Base-by-base conservation (phyloP, 2,797 vertebrate genomes). In the Syngnathus acus region DNA sequence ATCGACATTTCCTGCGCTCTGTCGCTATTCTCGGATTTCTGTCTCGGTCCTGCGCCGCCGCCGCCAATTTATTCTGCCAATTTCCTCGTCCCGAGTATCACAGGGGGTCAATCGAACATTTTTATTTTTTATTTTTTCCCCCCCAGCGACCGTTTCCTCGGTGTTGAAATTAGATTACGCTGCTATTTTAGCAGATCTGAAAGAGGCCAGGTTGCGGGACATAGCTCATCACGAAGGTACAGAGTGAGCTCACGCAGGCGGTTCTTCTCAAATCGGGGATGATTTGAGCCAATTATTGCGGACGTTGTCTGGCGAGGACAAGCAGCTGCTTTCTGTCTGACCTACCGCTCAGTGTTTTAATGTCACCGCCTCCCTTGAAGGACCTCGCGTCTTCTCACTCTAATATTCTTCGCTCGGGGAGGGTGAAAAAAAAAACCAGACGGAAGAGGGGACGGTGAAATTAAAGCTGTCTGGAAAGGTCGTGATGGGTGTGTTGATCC, bases 1-100 rank as follows among this genome's bases (percentile, higher is more conserved):
- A 83, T 83, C 85, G 75, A 82, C 75, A 75, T 81, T 85, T 88
- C 85, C 84, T 78, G 78, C 79, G 68, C 81, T 71, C 79, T 45
- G 69, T 68, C 57, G 70, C 80, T 84, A 68, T 73, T 82, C 84
- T 88, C 78, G 78, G 68, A 81, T 78, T 81, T 86, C 82, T 80
- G 67, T 72, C 75, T 77, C 71, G 75, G 65, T 65, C 67, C 37
- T 13, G 55, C 81, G 76, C 76, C 26, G 77, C 26, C 26, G 9
- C 58, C 42, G 40, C 76, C 51, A 65, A 82, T 77, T 82, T 74
- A 73, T 81, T 82, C 72, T 77, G 54, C 67, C 71, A 53, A 65
- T 74, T 77, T 76, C 69, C 69, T 71, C 76, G 69, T 81, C 80
- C 78, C 1, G 55, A 58, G 55, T 58, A 38, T 39, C 57, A 9